Evolutionary conservation across 2,113 vertebrate genomes (phyloP).

Genomic region (Silurus meridionalis): DNA sequence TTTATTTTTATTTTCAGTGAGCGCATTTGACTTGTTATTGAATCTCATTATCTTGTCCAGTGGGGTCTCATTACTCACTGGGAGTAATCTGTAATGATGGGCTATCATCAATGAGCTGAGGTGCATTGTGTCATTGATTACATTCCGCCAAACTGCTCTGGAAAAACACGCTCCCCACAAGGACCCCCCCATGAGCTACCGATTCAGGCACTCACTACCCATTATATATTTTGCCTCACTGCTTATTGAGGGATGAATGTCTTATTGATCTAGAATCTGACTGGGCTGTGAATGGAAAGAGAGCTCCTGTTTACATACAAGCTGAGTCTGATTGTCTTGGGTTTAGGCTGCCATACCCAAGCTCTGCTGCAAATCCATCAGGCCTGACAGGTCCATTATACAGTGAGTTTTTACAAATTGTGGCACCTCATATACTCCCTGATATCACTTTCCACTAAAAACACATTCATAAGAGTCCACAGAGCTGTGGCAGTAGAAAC

Average conservation of each 20-base stretch:
- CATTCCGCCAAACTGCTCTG: conserved; percentile 52
- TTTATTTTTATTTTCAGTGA: conserved; percentile 49
- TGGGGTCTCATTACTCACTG: conserved; percentile 71
- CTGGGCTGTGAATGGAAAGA: conserved; percentile 48
- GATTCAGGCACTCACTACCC: conserved; percentile 61
- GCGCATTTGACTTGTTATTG: conserved; percentile 64
- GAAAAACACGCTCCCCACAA: conserved; percentile 55
- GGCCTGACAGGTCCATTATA: conserved; percentile 75
- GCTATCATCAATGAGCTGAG: conserved; percentile 67
- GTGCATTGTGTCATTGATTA: conserved; percentile 70
- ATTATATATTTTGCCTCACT: conserved; percentile 63
- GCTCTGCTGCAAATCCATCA: conserved; percentile 74
- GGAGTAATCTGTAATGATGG: conserved; percentile 73
- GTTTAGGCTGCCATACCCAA: conserved; percentile 65
- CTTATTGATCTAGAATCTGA: conserved; percentile 66
- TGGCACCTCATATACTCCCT: conserved; percentile 63
- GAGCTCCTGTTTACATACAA: conserved; percentile 68
- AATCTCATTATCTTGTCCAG: conserved; percentile 65
- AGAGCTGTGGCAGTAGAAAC: conserved; percentile 23
- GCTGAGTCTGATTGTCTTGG: conserved; percentile 65
- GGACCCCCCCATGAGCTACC: conserved; percentile 43
- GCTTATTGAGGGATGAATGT: conserved; percentile 62
- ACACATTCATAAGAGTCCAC: conserved; percentile 61
- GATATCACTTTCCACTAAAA: conserved; percentile 74
- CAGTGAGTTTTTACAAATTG: conserved; percentile 67